Base-by-base conservation (phyloP, 2,113 vertebrate genomes). In the Hippocampus comes region DNA sequence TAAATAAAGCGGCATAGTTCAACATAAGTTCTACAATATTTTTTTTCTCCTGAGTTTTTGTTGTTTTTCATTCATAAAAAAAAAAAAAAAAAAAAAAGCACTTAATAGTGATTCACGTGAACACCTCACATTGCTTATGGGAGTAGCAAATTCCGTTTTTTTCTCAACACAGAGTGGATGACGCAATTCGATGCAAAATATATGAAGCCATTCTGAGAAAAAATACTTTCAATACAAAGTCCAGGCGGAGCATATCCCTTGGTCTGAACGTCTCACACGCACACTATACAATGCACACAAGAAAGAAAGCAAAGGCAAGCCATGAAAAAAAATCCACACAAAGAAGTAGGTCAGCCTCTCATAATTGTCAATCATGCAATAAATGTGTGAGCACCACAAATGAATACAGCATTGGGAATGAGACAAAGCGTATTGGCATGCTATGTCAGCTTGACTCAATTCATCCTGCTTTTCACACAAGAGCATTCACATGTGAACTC, bases 361-460 rank as follows among this genome's bases (percentile, higher is more conserved):
- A 93, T 94, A 94, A 94, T 94, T 94, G 93, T 94, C 93, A 94
- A 94, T 94, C 94, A 94, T 93, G 92, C 92, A 94, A 94, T 94
- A 94, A 94, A 94, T 94, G 92, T 93, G 89, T 90, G 86, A 91
- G 91, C 91, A 91, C 90, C 91, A 89, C 91, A 93, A 93, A 94
- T 93, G 91, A 93, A 94, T 93, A 89, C 91, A 82, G 93, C 92
- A 91, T 91, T 91, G 91, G 90, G 87, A 93, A 92, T 93, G 92
- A 94, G 93, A 94, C 94, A 94, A 94, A 93, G 92, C 92, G 92
- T 93, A 94, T 93, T 94, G 94, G 92, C 94, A 94, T 94, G 92
- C 92, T 82, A 91, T 92, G 93, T 94, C 93, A 94, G 91, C 91
- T 93, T 90, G 89, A 93, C 92, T 93, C 90, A 93, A 93, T 93